Percentiles rank a stretch among this genome's conserved stretches.
phyloP scores from a whole-genome alignment of 2,113 vertebrate genomes.

The Hemiscyllium ocellatum region DNA sequence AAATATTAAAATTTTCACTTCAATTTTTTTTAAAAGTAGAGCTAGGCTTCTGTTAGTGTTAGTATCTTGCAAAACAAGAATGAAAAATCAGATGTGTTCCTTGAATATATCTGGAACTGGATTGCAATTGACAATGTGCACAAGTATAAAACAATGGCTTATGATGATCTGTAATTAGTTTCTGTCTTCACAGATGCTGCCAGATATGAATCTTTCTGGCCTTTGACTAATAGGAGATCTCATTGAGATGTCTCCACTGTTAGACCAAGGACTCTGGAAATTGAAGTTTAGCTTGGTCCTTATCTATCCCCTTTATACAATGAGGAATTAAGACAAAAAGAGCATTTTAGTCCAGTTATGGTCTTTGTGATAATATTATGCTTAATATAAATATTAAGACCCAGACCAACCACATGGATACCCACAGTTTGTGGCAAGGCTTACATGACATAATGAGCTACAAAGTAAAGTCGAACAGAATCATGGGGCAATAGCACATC shows the following conservation, averaged over 20 bases:
- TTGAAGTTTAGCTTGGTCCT: not conserved
- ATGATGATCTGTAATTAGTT: too few relatives aligned
- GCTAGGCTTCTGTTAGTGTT: not conserved
- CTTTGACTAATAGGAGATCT: too few relatives aligned
- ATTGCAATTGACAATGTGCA: not conserved
- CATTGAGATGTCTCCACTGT: not conserved
- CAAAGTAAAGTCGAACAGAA: too few relatives aligned
- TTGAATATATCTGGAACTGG: not conserved
- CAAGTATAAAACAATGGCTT: not conserved
- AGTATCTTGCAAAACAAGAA: not conserved
- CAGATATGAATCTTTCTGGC: not conserved
- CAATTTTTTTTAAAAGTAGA: not conserved
- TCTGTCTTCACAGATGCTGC: not conserved
- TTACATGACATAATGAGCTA: too few relatives aligned
- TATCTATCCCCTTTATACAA: not conserved
- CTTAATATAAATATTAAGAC: not conserved
- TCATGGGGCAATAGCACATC: too few relatives aligned
- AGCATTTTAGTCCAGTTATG: not conserved
- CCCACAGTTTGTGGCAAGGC: too few relatives aligned
- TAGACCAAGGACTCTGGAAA: not conserved
- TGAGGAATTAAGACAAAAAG: not conserved
- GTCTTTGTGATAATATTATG: not conserved
- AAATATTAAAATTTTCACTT: not conserved
- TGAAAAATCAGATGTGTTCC: not conserved
- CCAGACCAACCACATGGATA: too few relatives aligned